These are phyloP conservation scores for Ceyx cyanopectus DNA, from an alignment of 2,113 vertebrate genomes.

Conservation along the genomic window DNA sequence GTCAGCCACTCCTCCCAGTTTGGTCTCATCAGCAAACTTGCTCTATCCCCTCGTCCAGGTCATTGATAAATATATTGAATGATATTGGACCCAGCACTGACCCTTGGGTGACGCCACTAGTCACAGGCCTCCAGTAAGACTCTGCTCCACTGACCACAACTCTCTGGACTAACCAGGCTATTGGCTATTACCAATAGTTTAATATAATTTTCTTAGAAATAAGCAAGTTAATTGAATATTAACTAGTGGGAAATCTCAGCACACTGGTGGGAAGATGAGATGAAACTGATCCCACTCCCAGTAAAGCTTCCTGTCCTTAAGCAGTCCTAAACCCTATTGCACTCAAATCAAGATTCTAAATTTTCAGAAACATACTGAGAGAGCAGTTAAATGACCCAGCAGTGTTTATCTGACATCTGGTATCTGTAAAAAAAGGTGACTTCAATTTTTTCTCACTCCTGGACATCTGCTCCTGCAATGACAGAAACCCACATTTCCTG, in stretches of 20 bases:
- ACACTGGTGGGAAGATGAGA: not conserved
- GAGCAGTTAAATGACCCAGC: not conserved
- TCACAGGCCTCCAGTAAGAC: too few species aligned
- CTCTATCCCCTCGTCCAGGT: too few species aligned
- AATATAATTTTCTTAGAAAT: constrained; percentile 10
- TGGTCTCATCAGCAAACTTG: too few species aligned
- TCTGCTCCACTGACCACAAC: too few species aligned
- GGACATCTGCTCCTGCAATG: not conserved
- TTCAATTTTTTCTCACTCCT: not conserved
- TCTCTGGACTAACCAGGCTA: too few species aligned
- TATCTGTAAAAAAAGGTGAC: not conserved
- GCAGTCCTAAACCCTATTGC: not conserved
- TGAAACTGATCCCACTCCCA: not conserved
- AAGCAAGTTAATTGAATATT: not conserved
- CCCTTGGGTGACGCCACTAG: too few species aligned
- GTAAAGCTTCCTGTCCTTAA: not conserved
- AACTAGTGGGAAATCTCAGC: not conserved
- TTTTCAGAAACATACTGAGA: not conserved
- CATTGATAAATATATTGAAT: too few species aligned
- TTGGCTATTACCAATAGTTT: not conserved
- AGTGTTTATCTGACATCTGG: not conserved
- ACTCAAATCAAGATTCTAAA: not conserved
- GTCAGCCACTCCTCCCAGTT: too few species aligned
- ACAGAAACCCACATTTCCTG: not conserved
- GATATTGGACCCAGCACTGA: too few species aligned